phyloP scores from a whole-genome alignment of 2,113 vertebrate genomes.

The Megaleporinus macrocephalus region DNA sequence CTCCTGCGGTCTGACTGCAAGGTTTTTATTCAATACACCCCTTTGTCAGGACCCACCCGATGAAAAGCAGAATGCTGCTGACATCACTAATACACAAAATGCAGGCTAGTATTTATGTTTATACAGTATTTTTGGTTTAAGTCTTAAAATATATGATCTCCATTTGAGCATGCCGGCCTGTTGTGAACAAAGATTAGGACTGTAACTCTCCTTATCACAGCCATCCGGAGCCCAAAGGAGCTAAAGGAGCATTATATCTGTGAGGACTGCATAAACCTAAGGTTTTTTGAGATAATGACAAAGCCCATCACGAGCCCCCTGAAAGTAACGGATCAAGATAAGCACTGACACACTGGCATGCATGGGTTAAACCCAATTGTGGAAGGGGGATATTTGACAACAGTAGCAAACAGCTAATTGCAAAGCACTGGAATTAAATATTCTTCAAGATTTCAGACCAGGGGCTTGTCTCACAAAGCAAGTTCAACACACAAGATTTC shows the following conservation, averaged over 20 bases:
- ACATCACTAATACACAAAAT: not conserved
- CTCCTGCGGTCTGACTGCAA: not conserved
- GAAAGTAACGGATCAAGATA: not conserved
- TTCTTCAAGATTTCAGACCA: not conserved
- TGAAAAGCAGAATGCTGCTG: not conserved
- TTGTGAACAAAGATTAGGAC: not conserved
- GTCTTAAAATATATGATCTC: too few relatives aligned
- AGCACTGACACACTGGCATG: not conserved
- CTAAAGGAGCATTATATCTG: not conserved
- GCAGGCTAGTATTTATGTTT: not conserved
- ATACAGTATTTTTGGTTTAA: not conserved
- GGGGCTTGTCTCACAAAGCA: too few relatives aligned
- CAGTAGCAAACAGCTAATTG: not conserved
- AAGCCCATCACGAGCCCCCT: not conserved
- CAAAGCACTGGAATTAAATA: not conserved
- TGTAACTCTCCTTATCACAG: not conserved
- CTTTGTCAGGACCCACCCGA: not conserved
- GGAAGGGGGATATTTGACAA: not conserved
- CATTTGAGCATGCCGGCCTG: too few relatives aligned
- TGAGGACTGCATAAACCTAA: not conserved
- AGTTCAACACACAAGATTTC: too few relatives aligned
- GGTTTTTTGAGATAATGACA: not conserved
- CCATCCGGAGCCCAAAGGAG: too few relatives aligned
- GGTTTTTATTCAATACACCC: not conserved
- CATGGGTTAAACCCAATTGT: not conserved